Evolutionary conservation across 2,113 vertebrate species (phyloP), one percentile per base, ranked within the genome.

Genomic region (Pygoscelis antarcticus): DNA sequence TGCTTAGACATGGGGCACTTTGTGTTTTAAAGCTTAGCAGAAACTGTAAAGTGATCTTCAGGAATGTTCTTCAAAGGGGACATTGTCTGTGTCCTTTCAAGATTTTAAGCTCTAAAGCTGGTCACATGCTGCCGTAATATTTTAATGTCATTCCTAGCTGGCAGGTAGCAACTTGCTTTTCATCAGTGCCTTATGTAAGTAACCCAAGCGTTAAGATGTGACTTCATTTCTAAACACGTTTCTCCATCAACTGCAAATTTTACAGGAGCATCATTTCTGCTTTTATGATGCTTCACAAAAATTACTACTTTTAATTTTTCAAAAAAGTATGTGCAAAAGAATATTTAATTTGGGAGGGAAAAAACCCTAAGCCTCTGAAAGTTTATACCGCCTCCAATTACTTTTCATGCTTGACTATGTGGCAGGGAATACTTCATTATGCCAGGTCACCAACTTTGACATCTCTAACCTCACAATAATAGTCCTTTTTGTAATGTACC

Each of bases 361-460:
- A 89, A 71, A 42, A 1, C 11, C 13, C 26, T 62, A 84, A 87
- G 40, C 49, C 20, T 83, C 83, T 81, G 58, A 78, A 96, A 96
- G 80, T 93, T 96, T 85, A 78, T 71, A 71, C 76, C 6, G 21
- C 75, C 42, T 69, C 86, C 92, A 96, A 90, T 97, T 97, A 96
- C 69, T 95, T 96, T 90, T 93, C 90, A 91, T 92, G 87, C 74
- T 5, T 95, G 92, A 94, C 87, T 96, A 60, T 96, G 83, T 95
- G 80, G 80, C 96, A 94, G 70, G 89, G 93, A 96, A 86, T 89
- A 92, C 82, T 96, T 98, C 95, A 97, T 97, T 97, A 96, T 96
- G 62, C n/a, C 64, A 91, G 96, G 96, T 97, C 97, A 97, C 92
- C 96, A 97, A 97, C 97, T 97, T 97, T 98, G 97, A 98, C 96